Percentiles rank a stretch among this genome's conserved stretches.
These are phyloP conservation scores for Cryptocephalus moraei DNA, from an alignment of 2,888 invertebrate species.

Conservation along the genomic window DNA sequence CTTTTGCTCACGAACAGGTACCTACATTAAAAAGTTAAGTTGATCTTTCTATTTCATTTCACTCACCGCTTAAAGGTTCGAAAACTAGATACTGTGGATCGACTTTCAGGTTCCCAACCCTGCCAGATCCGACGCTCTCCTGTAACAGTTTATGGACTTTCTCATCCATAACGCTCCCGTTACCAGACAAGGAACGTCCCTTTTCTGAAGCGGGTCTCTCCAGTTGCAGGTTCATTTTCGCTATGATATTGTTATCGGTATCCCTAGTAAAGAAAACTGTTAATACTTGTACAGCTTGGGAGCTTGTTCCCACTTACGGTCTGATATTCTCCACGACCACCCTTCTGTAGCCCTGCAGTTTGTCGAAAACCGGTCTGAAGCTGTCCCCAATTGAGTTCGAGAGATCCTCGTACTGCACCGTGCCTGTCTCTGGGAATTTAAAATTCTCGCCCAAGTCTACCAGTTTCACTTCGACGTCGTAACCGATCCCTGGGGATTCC, in stretches of 20 bases:
- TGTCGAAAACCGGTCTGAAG: conserved; percentile 49
- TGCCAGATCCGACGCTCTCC: conserved; percentile 61
- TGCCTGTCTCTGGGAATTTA: conserved; percentile 61
- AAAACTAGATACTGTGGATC: conserved; percentile 74
- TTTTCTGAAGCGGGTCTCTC: conserved; percentile 60
- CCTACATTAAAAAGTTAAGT: no score
- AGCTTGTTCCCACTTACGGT: conserved; percentile 44
- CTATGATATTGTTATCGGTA: conserved; percentile 57
- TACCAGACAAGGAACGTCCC: conserved; percentile 38
- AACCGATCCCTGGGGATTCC: conserved; percentile 55
- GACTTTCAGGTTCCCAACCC: conserved; percentile 67
- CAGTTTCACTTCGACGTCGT: conserved; percentile 63
- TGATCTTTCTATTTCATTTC: neutral
- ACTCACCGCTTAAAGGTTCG: conserved; percentile 60
- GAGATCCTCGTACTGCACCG: conserved; percentile 61
- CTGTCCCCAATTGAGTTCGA: conserved; percentile 55
- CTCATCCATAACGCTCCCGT: conserved; percentile 26
- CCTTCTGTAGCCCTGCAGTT: conserved; percentile 63
- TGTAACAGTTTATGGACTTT: conserved; percentile 48
- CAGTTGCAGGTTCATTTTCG: conserved; percentile 64
- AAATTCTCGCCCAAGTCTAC: conserved; percentile 69
- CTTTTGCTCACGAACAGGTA: no score
- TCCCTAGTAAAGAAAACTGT: no score
- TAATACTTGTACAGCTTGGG: no score
- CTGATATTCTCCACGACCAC: conserved; percentile 60